Evolutionary conservation across 1,140 invertebrate genomes (phyloP).

Genomic region (Sipha flava): DNA sequence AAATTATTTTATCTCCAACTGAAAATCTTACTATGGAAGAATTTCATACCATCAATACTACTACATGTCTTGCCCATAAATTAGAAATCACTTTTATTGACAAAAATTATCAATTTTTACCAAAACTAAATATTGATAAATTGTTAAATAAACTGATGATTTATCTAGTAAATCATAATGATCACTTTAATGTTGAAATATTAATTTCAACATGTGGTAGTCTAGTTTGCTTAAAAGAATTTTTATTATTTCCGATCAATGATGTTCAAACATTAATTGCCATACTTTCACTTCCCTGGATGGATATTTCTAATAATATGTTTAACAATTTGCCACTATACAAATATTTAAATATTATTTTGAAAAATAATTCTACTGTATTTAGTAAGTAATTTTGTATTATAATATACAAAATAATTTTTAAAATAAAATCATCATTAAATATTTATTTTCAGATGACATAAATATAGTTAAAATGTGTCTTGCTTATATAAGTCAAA

Average conservation of each 20-base stretch:
- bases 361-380: background rate
- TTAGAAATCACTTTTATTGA: conserved; percentile 1
- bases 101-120: background rate
- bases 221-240: background rate
- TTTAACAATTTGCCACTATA: background rate
- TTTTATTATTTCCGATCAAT: background rate
- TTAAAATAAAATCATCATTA: background rate
- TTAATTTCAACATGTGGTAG: background rate
- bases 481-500: background rate
- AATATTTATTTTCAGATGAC: background rate
- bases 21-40: background rate
- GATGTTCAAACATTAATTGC: conserved; percentile 1
- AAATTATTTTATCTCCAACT: background rate
- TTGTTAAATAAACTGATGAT: conserved; percentile 6
- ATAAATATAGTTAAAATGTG: background rate
- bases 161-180: background rate
- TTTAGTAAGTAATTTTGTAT: background rate
- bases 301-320: background rate
- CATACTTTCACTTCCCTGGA: background rate
- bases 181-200: background rate
- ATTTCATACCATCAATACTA: background rate
- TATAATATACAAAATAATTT: background rate
- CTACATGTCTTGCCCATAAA: background rate
- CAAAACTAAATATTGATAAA: background rate
- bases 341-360: conserved; percentile 6